Conservation (phyloP, 2,888 invertebrate genomes). For the Lacanobia wlatinum region DNA sequence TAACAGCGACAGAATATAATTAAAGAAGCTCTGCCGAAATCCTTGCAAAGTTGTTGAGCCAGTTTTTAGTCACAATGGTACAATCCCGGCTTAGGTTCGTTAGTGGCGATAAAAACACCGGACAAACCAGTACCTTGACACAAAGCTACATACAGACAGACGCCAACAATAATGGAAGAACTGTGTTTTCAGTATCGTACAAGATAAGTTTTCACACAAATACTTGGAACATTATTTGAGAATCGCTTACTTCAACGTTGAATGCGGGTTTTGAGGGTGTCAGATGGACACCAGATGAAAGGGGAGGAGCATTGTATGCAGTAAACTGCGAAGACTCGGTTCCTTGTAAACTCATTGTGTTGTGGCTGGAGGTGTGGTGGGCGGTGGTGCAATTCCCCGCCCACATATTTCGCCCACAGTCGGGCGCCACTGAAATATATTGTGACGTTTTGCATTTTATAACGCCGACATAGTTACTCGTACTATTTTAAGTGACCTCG, state of each 20-base stretch:
- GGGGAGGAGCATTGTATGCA: conserved; percentile 55
- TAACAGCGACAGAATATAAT: conserved; percentile 17
- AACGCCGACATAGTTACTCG: conserved; percentile 54
- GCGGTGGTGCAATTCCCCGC: conserved; percentile 73
- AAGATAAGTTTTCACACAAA: conserved; percentile 34
- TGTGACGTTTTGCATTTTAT: conserved; percentile 67
- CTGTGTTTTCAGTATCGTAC: conserved; percentile 58
- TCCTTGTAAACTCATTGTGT: conserved; percentile 26
- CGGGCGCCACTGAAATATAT: conserved; percentile 73
- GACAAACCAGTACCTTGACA: conserved; percentile 57
- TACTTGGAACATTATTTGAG: conserved; percentile 1
- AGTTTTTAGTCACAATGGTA: conserved; percentile 46
- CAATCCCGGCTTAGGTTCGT: conserved; percentile 43
- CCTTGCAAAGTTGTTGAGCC: conserved; percentile 46
- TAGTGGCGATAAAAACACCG: conserved; percentile 54
- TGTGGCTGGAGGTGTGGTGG: conserved; percentile 65
- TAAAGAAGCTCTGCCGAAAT: conserved; percentile 46
- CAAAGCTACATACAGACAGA: conserved; percentile 61
- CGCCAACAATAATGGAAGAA: conserved; percentile 64
- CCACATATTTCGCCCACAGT: conserved; percentile 75
- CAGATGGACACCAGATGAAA: conserved; percentile 9
- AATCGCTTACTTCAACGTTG: conserved; percentile 8
- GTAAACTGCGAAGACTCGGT: conserved; percentile 40
- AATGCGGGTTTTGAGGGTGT: conserved; percentile 22
- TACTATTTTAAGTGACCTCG: conserved; percentile 62